phyloP scores from a whole-genome alignment of 2,888 invertebrate genomes.

The Aphodius granarius region DNA sequence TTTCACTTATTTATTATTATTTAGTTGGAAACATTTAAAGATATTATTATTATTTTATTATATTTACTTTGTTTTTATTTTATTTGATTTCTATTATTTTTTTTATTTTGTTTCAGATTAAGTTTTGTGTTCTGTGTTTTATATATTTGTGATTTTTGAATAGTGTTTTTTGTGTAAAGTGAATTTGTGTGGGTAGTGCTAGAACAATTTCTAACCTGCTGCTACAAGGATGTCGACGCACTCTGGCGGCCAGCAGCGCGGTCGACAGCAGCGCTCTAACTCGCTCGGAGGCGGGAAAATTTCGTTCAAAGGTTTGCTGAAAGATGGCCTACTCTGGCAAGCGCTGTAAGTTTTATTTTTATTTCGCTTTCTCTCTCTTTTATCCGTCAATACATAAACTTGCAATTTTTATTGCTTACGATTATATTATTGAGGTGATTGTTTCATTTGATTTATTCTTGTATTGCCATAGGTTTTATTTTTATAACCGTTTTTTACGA shows the following conservation, averaged over 20 bases:
- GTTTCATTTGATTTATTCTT: background rate
- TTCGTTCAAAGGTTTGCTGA: conserved; percentile 49
- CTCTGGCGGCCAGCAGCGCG: conserved; percentile 48
- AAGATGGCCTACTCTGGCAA: conserved; percentile 50
- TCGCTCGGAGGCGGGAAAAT: conserved; percentile 46
- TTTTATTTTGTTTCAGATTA: conserved; percentile 26
- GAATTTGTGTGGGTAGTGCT: background rate
- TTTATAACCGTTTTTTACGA: too few relatives aligned
- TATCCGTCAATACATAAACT: background rate
- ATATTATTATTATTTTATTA: conserved; percentile 16
- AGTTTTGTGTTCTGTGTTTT: conserved; percentile 23
- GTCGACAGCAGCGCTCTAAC: conserved; percentile 48
- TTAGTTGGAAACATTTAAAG: too few relatives aligned
- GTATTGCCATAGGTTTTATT: too few relatives aligned
- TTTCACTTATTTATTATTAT: background rate
- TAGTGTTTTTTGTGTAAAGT: conserved; percentile 19
- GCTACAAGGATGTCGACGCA: conserved; percentile 45
- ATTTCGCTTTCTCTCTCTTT: conserved; percentile 30
- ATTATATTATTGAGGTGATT: background rate
- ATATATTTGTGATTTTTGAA: conserved; percentile 31
- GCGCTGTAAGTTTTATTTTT: conserved; percentile 41
- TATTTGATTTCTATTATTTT: conserved; percentile 23
- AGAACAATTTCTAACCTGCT: conserved; percentile 11
- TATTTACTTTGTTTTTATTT: conserved; percentile 20
- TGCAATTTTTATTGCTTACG: background rate